Base-by-base conservation (phyloP, 1,140 invertebrate species). In the Aphelenchoides besseyi region DNA sequence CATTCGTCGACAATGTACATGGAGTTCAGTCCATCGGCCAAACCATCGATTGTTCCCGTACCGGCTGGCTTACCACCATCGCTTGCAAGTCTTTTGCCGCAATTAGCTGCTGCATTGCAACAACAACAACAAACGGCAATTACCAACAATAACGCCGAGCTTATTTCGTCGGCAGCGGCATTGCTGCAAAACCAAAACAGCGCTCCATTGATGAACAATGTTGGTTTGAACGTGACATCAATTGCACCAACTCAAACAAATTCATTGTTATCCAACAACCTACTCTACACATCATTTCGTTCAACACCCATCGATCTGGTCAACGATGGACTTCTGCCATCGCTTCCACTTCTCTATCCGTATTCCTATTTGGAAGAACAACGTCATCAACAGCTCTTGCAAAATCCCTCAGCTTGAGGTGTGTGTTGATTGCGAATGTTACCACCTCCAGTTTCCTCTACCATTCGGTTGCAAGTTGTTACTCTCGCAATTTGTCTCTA, bases 11-110 rank as follows among this genome's bases (percentile, higher is more conserved):
- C 64, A 30, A 35, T 67, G 23, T 69, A 33, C 48, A 26, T 69
- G 23, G 67, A 69, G 41, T 69, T 57, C 36, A 69, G 67, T 37
- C 67, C 67, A 9, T 69, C 67, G n/a, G 41, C 48, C n/a, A 69
- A 69, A 30, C 67, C 67, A 8, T 8, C 67, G n/a, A 30, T 57
- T 32, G 55, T 23, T 12, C 52, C 67, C 3, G 1, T 41, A 12
- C 52, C 41, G 1, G 26, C 52, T 35, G 52, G 28, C 41, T 33
- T 59, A 23, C 5, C 5, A 8, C 5, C 55, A 5, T 12, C 18
- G 5, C 55, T 59, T 12, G 23, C 5, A 5, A 48, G 12, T 23
- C 41, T 48, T 23, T 33, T 59, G 55, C 5, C 5, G 5, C 5
- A 5, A 5, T 33, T 59, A 23, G 5, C 5, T 8, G 55, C 55